Base-by-base conservation (phyloP, 2,888 invertebrate species). In the Dichetophora obliterata region DNA sequence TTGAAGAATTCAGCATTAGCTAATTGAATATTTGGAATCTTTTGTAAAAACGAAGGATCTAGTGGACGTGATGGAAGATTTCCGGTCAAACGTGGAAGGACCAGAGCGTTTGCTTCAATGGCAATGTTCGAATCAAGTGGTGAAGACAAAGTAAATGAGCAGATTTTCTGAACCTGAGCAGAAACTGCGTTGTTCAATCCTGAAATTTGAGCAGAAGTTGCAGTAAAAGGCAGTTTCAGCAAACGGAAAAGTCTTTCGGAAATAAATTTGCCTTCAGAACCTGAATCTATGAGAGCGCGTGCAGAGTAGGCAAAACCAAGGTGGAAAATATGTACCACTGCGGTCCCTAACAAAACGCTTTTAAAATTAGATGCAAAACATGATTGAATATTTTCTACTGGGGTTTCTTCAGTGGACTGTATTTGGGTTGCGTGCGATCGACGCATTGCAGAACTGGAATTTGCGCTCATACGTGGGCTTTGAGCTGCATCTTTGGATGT, bases 181-280 rank as follows among this genome's bases (percentile, higher is more conserved):
- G 59, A 59, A 24, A 59, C 19, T 9, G 59, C 59, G 14, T 59
- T 59, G 22, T 59, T 59, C 19, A 59, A 59, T 4, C 59, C 16
- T 8, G 59, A 31, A 31, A 31, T 31, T 31, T 31, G 31, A 4
- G 31, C 31, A 0, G n/a, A 78, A 3, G 59, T 80, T 57, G 27
- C 27, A 11, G 2, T 22, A 16, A 34, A 22, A 31, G 11, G 50
- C 3, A 9, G 66, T 52, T 69, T 52, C 2, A 52, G 52, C 52
- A 52, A n/a, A 3, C 52, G 52, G 52, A 52, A 52, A 4, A 52
- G 6, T 52, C 14, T n/a, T 52, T 52, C n/a, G 6, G 52, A 52
- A 14, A 52, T 16, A 4, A 52, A 16, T 16, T 2, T 52, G 2
- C 52, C 52, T n/a, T 52, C 52, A 3, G 52, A 16, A 4, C 3